Base-by-base conservation (phyloP, 2,888 invertebrate species). In the Fragum sueziense region DNA sequence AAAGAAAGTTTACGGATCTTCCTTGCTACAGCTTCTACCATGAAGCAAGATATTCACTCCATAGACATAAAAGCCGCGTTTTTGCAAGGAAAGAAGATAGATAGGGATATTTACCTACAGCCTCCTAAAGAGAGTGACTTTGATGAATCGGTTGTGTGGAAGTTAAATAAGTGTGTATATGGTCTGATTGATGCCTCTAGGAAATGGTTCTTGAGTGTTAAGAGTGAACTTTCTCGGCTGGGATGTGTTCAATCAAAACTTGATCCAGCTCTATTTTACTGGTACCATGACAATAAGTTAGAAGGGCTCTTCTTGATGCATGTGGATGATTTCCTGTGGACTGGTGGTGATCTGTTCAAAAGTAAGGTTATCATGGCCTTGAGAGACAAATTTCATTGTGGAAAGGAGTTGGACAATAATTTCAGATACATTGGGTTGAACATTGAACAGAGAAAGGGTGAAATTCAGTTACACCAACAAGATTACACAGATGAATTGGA, bases 301-400 rank as follows among this genome's bases (percentile, higher is more conserved):
- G 51, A 70, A 62, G 82, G 82, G 31, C 61, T 84, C 11, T 70
- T 84, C 27, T 31, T 76, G 14, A 57, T 74, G 62, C 85, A 85
- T 76, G 77, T 85, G 7, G 82, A 85, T 70, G 79, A 86, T 51
- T 82, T 80, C 54, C 59, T 84, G 0, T 79, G 80, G 79, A 76
- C 70, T 47, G 82, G 84, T 31, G 57, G 52, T 51, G 34, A 22
- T 20, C 25, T 57, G 25, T 57, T 57, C 25, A 22, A 25, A 27
- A 22, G 73, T 17, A 67, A 59, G 1, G 80, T 84, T 2, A 74
- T 83, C 22, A 20, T 41, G 27, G 34, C 70, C 17, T 41, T 85
- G 17, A 70, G 68, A 31, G 31, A 31, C 25, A 74, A 61, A 54
- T 80, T 83, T 70, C 54, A 31, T 11, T 70, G 67, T 67, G 81